These are phyloP conservation scores for Drosophila elegans DNA, from an alignment of 1,140 invertebrate species.

Conservation along the genomic window DNA sequence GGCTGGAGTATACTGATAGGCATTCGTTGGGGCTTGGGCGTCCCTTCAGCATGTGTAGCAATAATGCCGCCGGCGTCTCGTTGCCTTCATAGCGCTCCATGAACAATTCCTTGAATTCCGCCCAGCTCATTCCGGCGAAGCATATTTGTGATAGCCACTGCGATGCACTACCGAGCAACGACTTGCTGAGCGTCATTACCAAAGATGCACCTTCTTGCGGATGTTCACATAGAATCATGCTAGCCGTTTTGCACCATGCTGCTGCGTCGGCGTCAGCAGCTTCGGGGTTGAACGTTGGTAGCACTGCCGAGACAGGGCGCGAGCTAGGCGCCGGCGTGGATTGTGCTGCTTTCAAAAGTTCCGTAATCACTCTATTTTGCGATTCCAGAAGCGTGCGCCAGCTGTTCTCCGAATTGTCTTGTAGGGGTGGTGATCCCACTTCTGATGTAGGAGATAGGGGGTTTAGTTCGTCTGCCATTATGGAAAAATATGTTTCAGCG, in stretches of 20 bases:
- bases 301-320: background rate
- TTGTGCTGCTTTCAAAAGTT: background rate
- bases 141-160: no score
- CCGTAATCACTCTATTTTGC: background rate
- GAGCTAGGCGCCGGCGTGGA: background rate
- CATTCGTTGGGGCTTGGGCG: no score
- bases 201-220: conserved; percentile 2
- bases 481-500: no score
- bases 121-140: background rate
- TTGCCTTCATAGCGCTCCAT: conserved; percentile 18
- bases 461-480: no score
- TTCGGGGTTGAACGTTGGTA: conserved; percentile 4
- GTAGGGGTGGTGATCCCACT: conserved; percentile 1
- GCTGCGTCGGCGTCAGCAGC: background rate
- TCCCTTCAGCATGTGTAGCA: background rate
- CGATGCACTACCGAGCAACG: no score
- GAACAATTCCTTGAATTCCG: conserved; percentile 11
- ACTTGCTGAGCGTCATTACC: no score
- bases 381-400: background rate
- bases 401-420: background rate
- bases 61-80: conserved; percentile 13
- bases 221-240: background rate
- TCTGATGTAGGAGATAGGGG: background rate
- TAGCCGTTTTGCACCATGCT: conserved; percentile 5
- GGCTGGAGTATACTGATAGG: no score